phyloP scores from a whole-genome alignment of 2,888 invertebrate species.

The Ctena decussata region DNA sequence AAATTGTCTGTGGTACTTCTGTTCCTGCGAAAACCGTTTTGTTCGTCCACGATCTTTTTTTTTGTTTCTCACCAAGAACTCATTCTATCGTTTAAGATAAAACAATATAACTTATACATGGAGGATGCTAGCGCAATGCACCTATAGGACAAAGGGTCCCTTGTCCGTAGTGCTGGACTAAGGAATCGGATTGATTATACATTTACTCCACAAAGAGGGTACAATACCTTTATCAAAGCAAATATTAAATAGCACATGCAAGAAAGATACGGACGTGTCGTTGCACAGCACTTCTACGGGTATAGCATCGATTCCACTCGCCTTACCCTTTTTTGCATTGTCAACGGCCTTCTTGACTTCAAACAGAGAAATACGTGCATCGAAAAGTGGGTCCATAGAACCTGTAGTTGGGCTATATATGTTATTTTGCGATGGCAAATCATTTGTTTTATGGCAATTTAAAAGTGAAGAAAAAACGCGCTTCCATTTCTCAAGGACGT shows the following conservation, averaged over 20 bases:
- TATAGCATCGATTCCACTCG: conserved; percentile 30
- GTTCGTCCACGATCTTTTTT: conserved; percentile 38
- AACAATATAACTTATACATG: conserved; percentile 39
- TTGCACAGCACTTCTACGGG: conserved; percentile 33
- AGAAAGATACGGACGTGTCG: conserved; percentile 17
- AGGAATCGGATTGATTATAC: conserved; percentile 41
- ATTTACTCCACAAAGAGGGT: conserved; percentile 33
- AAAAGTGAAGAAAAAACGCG: neutral
- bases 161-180: conserved; percentile 13
- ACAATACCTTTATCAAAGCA: conserved; percentile 38
- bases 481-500: neutral
- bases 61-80: conserved; percentile 10
- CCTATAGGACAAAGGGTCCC: conserved; percentile 33
- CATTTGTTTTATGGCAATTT: neutral
- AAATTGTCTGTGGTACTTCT: conserved; percentile 27
- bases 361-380: neutral
- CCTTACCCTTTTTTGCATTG: conserved; percentile 29
- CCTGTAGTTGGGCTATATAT: neutral
- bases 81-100: conserved; percentile 23
- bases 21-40: no score
- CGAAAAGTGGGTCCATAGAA: neutral
- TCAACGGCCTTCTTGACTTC: conserved; percentile 16
- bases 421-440: neutral
- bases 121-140: conserved; percentile 29
- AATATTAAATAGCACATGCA: conserved; percentile 34